Evolutionary conservation across 2,888 invertebrate species (phyloP), one percentile per base, ranked within the genome.

Genomic region (Microctonus brassicae): DNA sequence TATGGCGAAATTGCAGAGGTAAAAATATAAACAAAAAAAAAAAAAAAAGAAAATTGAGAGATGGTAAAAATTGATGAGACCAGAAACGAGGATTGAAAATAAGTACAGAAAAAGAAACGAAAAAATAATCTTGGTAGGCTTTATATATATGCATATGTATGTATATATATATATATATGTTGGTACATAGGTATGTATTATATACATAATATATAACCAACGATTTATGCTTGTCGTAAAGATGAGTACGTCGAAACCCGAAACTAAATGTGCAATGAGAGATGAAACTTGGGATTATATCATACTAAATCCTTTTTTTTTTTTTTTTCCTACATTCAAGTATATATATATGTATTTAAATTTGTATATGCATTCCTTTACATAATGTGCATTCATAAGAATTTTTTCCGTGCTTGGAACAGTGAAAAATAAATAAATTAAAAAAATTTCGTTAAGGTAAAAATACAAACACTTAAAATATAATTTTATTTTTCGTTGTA

Each of bases 181-280:
- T 39, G 29, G 26, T 29, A 29, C 29, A n/a, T n/a, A n/a, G n/a
- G 9, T 39, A 39, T 13, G 39, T 13, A 39, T 39, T 13, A 2
- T 24, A 47, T 74, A 53, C 52, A 22, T 67, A 53, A 70, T 39
- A 63, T 52, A 20, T 20, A 55, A 55, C 29, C 64, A 52, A 71
- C 73, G 76, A 80, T 80, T 79, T 77, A 78, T 76, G 74, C 69
- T 70, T 47, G 69, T 77, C 77, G 76, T 79, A 78, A 79, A 80
- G 73, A 74, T 75, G 76, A 73, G 75, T 77, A 80, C 74, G 77
- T 76, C 75, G 76, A 78, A 76, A 79, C 74, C 72, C 75, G 73
- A 78, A 77, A 74, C 76, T 75, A 74, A 66, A 60, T 9, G 33
- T 42, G 17, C 34, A 20, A 47, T 60, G 62, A 65, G 57, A 52